phyloP scores from a whole-genome alignment of 2,797 vertebrate species.

The Psittacula derbiana region DNA sequence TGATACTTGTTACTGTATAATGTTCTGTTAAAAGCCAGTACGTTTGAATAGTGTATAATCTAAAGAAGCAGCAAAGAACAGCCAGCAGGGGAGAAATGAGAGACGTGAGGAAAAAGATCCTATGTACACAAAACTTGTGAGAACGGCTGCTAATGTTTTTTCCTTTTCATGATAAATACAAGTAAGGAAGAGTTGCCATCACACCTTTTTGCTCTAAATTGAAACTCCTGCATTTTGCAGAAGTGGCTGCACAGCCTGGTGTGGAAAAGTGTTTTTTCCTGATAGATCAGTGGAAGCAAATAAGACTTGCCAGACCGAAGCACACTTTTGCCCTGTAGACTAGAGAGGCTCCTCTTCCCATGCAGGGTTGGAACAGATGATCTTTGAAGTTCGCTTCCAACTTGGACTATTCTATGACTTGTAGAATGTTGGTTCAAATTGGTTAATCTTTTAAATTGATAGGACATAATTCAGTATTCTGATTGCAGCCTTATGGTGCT shows the following conservation, averaged over 20 bases:
- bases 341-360: not conserved
- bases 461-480: not conserved
- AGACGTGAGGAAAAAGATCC: not conserved
- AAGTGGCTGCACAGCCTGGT: not conserved
- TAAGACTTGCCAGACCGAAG: not conserved
- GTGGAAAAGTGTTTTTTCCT: not conserved
- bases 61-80: not conserved
- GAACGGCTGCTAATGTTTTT: not conserved
- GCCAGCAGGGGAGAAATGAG: not conserved
- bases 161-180: not conserved
- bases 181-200: not conserved
- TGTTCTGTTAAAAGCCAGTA: not conserved
- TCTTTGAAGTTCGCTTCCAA: not conserved
- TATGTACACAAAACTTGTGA: not conserved
- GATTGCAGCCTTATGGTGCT: not conserved
- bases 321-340: not conserved
- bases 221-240: not conserved
- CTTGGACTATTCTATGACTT: not conserved
- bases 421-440: not conserved
- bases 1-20: not conserved
- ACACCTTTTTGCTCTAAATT: not conserved
- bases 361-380: not conserved
- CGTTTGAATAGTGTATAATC: not conserved
- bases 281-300: not conserved
- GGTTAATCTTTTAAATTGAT: not conserved